Evolutionary conservation across 2,113 vertebrate genomes (phyloP).

Genomic region (Arenaria interpres): DNA sequence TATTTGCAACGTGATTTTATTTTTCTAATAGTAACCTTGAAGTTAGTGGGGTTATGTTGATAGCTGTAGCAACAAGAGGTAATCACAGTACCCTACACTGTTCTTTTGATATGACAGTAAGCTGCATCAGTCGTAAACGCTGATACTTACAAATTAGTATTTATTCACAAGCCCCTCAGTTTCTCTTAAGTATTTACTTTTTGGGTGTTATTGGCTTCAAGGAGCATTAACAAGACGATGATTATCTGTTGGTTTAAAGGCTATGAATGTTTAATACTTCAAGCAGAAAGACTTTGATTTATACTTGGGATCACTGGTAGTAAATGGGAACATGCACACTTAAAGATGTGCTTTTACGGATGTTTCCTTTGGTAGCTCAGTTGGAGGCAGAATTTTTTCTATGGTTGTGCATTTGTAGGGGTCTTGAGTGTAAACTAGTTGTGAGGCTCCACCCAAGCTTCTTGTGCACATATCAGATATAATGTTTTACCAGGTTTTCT

Average conservation of each 20-base stretch:
- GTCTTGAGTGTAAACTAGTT: fast-evolving
- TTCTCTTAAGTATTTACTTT: slow-evolving; percentile 23
- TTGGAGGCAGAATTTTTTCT: not conserved
- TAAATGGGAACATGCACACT: not conserved
- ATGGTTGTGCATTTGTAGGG: not conserved
- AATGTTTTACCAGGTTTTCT: not conserved
- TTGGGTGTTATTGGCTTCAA: slow-evolving; percentile 6
- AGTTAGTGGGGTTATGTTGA: not conserved
- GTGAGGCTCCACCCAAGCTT: not conserved
- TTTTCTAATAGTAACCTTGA: not conserved
- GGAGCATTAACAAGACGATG: not conserved
- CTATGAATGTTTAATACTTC: slow-evolving; percentile 18
- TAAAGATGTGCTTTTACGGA: not conserved
- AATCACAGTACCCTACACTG: not conserved
- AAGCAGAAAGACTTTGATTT: slow-evolving; percentile 11
- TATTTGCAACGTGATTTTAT: not conserved
- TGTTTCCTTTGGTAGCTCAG: not conserved
- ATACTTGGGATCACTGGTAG: not conserved
- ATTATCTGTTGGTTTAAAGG: slow-evolving; percentile 12
- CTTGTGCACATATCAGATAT: not conserved
- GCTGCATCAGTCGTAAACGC: not conserved
- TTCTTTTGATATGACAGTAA: not conserved
- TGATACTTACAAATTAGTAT: not conserved
- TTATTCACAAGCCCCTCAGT: slow-evolving; percentile 12
- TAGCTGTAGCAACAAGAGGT: not conserved